phyloP scores from a whole-genome alignment of 1,140 invertebrate genomes.

The Papilio xuthus region DNA sequence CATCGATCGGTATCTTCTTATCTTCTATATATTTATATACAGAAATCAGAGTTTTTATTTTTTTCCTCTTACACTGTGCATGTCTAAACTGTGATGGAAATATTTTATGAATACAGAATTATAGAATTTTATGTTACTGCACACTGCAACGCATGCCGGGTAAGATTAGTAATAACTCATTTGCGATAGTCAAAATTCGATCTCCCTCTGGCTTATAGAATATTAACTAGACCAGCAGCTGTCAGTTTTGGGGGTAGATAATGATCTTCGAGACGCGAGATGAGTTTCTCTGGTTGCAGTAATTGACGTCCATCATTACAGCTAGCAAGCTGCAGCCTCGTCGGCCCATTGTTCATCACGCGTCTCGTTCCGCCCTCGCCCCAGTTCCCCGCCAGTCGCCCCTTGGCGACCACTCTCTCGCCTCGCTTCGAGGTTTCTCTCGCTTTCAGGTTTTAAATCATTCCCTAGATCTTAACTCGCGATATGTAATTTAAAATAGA shows the following conservation, averaged over 20 bases:
- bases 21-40: background rate
- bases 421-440: background rate
- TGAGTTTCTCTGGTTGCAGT: background rate
- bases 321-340: background rate
- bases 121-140: too few relatives aligned
- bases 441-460: slow-evolving; percentile 1
- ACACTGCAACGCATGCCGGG: too few relatives aligned
- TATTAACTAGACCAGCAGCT: background rate
- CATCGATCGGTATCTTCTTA: background rate
- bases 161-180: background rate
- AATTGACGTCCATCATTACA: slow-evolving; percentile 16
- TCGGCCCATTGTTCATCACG: background rate
- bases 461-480: background rate
- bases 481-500: background rate
- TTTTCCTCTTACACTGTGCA: background rate
- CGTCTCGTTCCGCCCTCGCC: background rate
- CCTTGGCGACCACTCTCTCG: background rate
- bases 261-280: background rate
- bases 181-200: background rate
- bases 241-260: slow-evolving; percentile 1
- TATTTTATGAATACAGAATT: too few relatives aligned
- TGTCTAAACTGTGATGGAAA: background rate
- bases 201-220: background rate
- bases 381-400: too few relatives aligned
- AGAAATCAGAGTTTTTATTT: background rate